These are phyloP conservation scores for Alentia gelatinosa DNA, from an alignment of 2,888 invertebrate species.

Conservation along the genomic window DNA sequence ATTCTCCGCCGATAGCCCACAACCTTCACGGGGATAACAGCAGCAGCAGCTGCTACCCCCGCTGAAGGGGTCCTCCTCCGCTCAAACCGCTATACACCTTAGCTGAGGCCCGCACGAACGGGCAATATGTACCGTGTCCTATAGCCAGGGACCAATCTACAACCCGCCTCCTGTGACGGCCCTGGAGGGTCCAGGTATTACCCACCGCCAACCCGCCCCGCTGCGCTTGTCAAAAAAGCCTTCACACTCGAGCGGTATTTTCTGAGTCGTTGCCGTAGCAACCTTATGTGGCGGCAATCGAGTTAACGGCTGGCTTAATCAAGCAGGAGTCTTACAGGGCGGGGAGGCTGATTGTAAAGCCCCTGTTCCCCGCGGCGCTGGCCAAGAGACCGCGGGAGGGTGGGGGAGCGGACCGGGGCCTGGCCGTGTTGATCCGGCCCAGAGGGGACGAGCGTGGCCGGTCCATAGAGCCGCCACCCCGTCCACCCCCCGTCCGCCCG, in stretches of 20 bases:
- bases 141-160: background rate
- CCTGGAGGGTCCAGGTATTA: background rate
- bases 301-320: slow-evolving; percentile 10
- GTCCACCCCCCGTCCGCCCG: background rate
- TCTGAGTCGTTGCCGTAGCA: background rate
- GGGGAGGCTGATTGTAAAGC: background rate
- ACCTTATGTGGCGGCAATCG: slow-evolving; percentile 22
- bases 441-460: too few species aligned
- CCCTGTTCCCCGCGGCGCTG: background rate
- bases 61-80: background rate
- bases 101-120: background rate
- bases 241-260: slow-evolving; percentile 4
- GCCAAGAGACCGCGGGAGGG: background rate
- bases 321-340: background rate
- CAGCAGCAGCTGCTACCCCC: background rate
- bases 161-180: background rate
- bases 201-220: background rate
- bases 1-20: background rate
- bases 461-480: too few species aligned
- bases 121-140: background rate
- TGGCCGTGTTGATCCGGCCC: background rate
- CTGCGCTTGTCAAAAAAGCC: background rate
- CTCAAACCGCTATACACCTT: background rate
- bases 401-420: background rate
- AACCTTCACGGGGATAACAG: background rate